phyloP scores from a whole-genome alignment of 1,140 invertebrate species.

The Wasmannia auropunctata region DNA sequence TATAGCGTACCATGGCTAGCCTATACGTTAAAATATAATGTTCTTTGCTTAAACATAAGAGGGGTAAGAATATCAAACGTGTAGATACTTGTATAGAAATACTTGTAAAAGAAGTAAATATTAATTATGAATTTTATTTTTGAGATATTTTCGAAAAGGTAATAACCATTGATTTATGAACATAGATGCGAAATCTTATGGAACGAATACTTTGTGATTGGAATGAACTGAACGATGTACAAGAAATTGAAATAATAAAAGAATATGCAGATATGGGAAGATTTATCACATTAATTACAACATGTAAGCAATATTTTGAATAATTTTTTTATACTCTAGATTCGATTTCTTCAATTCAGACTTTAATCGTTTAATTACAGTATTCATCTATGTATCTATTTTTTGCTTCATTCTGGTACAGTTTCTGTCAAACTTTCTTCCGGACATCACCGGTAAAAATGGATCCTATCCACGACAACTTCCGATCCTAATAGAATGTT shows the following conservation, averaged over 20 bases:
- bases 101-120: not conserved
- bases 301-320: constrained; percentile 8
- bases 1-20: not conserved
- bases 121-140: not conserved
- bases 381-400: not conserved
- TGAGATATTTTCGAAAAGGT: not conserved
- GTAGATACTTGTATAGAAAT: not conserved
- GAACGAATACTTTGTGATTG: constrained; percentile 14
- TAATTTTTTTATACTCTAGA: not conserved
- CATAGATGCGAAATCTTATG: not conserved
- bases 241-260: constrained; percentile 46
- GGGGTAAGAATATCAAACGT: not conserved
- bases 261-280: constrained; percentile 13
- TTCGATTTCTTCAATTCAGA: not conserved
- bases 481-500: not conserved
- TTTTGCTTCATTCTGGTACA: not conserved
- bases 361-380: not conserved
- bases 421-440: not conserved
- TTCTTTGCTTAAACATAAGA: not conserved
- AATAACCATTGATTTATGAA: not conserved
- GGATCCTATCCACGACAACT: not conserved
- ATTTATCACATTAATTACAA: not conserved
- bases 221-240: not conserved
- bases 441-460: not conserved
- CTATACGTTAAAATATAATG: constrained; percentile 20